phyloP scores from a whole-genome alignment of 2,113 vertebrate genomes.

The Prionailurus bengalensis region DNA sequence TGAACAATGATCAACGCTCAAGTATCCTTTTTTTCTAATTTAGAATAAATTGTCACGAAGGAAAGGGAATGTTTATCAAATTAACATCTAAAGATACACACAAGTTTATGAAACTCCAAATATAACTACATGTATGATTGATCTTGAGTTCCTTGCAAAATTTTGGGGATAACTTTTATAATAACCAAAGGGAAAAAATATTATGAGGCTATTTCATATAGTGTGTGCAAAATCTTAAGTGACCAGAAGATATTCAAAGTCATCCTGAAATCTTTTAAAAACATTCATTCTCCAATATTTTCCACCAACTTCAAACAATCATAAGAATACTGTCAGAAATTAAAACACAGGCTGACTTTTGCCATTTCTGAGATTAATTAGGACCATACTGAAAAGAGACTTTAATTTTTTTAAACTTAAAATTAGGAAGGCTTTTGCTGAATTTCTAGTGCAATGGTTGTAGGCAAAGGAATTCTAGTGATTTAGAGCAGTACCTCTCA shows the following conservation, averaged over 20 bases:
- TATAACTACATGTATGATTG: not conserved
- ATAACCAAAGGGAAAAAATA: not conserved
- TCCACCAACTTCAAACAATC: not conserved
- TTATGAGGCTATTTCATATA: not conserved
- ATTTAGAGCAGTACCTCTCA: not conserved
- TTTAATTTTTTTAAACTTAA: constrained; percentile 4
- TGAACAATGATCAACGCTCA: not conserved
- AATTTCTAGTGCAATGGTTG: not conserved
- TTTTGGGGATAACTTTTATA: not conserved
- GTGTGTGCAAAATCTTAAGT: constrained; percentile 1
- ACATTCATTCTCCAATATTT: not conserved
- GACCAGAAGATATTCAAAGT: not conserved
- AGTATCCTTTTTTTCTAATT: not conserved
- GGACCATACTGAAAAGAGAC: not conserved
- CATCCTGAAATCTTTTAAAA: constrained; percentile 33
- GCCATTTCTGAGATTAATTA: not conserved
- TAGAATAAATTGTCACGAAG: not conserved
- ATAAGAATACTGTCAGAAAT: not conserved
- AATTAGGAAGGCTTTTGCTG: not conserved
- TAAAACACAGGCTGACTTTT: not conserved
- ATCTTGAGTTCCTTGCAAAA: constrained; percentile 28
- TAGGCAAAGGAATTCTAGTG: not conserved
- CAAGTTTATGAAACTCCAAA: not conserved
- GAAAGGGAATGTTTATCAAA: constrained; percentile 1
- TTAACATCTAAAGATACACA: not conserved